Conservation (phyloP, 2,888 invertebrate species). For the Harpalus rubripes region DNA sequence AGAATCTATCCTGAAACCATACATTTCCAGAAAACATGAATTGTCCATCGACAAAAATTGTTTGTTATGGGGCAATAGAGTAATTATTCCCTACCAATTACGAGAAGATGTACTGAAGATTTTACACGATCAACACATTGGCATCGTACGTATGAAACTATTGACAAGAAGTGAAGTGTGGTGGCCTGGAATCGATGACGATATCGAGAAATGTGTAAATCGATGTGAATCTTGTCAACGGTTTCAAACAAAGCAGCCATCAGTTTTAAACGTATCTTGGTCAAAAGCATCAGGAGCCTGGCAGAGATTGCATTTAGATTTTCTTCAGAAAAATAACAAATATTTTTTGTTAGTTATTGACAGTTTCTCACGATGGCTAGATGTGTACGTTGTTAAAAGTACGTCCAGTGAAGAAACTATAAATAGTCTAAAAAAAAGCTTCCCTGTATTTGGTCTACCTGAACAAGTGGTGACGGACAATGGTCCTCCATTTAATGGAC, state of each 20-base stretch:
- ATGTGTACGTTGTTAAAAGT: neutral
- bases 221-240: conserved; percentile 50
- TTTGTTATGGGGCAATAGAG: conserved; percentile 2
- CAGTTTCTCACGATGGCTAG: neutral
- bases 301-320: neutral
- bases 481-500: neutral
- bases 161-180: conserved; percentile 67
- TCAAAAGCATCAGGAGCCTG: neutral
- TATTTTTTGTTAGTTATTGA: neutral
- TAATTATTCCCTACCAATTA: conserved; percentile 15
- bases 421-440: neutral
- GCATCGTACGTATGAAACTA: conserved; percentile 67
- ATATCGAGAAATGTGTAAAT: conserved; percentile 58
- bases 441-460: neutral
- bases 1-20: neutral
- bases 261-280: neutral
- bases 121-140: conserved; percentile 65
- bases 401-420: neutral
- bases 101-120: conserved; percentile 41
- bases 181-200: conserved; percentile 68
- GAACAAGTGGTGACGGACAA: neutral
- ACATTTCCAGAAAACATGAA: neutral
- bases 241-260: neutral
- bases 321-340: neutral
- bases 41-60: conserved; percentile 12